phyloP scores from a whole-genome alignment of 1,140 invertebrate genomes.

The Atta colombica region DNA sequence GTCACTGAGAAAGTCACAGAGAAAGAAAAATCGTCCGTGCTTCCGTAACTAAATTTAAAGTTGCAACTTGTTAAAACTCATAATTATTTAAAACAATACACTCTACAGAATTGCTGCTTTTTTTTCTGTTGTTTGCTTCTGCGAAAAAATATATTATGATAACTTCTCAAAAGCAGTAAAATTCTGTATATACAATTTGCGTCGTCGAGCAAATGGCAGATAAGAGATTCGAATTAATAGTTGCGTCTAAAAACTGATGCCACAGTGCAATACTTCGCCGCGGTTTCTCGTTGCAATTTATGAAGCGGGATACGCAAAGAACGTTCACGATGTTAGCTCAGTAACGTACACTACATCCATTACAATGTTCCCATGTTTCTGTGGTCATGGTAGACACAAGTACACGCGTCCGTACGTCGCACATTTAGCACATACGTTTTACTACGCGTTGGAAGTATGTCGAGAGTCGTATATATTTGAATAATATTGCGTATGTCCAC shows the following conservation, averaged over 20 bases:
- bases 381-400: conserved; percentile 7
- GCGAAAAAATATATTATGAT: neutral
- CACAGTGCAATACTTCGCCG: conserved; percentile 49
- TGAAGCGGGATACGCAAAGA: conserved; percentile 73
- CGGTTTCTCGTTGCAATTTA: conserved; percentile 78
- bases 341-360: conserved; percentile 77
- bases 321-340: conserved; percentile 72
- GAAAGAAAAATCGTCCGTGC: conserved; percentile 21
- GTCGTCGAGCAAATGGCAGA: conserved; percentile 13
- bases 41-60: neutral
- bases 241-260: conserved; percentile 19
- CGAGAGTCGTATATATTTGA: conserved; percentile 65
- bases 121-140: neutral
- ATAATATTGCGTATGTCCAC: conserved; percentile 65
- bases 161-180: neutral
- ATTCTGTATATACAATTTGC: neutral
- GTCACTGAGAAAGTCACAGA: conserved; percentile 16
- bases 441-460: conserved; percentile 25
- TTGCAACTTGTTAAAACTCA: neutral
- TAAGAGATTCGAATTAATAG: conserved; percentile 40
- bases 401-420: neutral
- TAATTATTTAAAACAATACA: neutral
- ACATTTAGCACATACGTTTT: conserved; percentile 13
- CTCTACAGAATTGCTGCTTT: neutral
- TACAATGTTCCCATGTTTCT: conserved; percentile 67